phyloP scores from a whole-genome alignment of 2,113 vertebrate species.

The Otocyon megalotis region DNA sequence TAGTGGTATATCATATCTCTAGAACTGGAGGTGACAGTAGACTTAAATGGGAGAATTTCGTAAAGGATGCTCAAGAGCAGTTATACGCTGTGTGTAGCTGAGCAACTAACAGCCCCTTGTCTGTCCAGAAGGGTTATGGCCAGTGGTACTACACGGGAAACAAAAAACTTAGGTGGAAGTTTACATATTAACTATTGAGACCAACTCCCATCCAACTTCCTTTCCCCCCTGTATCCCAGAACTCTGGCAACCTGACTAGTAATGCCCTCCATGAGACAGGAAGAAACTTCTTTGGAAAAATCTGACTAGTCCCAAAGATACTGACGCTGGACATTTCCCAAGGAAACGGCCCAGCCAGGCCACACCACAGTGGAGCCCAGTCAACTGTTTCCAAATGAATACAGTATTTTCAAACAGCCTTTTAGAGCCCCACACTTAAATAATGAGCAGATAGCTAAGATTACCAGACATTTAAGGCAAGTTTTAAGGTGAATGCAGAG shows the following conservation, averaged over 20 bases:
- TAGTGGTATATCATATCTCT: background rate
- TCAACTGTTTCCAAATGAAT: background rate
- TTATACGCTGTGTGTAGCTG: background rate
- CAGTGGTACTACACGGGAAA: background rate
- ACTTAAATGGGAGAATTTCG: background rate
- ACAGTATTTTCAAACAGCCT: background rate
- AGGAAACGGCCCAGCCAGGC: background rate
- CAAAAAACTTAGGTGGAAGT: background rate
- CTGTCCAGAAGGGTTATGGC: background rate
- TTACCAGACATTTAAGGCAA: conserved; percentile 17
- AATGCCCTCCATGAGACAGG: background rate
- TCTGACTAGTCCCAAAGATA: background rate
- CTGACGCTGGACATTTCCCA: background rate
- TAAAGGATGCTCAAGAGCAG: background rate
- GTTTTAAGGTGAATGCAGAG: background rate
- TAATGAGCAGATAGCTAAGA: conserved; percentile 19
- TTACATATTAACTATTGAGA: background rate
- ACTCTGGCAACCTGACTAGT: background rate
- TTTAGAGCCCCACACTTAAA: background rate
- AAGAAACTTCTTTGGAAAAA: conserved; percentile 30
- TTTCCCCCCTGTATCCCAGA: background rate
- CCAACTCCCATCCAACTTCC: background rate
- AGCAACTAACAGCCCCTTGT: background rate
- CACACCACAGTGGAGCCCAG: background rate
- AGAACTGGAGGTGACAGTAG: background rate